Evolutionary conservation across 2,797 vertebrate genomes (phyloP).

Genomic region (Acanthis flammea): DNA sequence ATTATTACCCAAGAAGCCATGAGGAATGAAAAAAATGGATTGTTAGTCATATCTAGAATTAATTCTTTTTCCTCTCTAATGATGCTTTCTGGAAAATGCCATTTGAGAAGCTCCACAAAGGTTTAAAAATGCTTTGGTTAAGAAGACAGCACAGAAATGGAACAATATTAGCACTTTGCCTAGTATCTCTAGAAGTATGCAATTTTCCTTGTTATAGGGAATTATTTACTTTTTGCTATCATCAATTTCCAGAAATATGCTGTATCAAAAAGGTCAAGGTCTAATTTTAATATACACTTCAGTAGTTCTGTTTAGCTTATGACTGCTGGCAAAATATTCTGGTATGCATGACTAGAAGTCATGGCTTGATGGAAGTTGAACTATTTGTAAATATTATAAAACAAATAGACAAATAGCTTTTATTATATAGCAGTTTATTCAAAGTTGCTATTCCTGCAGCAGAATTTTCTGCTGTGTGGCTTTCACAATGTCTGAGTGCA

Average conservation of each 20-base stretch:
- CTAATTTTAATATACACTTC: background rate
- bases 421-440: background rate
- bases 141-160: background rate
- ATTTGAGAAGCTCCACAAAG: background rate
- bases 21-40: background rate
- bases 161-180: background rate
- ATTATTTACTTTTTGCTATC: slow-evolving; percentile 16
- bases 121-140: background rate
- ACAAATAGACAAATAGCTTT: background rate
- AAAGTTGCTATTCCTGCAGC: background rate
- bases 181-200: background rate
- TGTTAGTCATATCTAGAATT: background rate
- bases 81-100: background rate
- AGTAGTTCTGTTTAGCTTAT: background rate
- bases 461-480: background rate
- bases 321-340: slow-evolving; percentile 50
- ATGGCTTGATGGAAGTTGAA: background rate
- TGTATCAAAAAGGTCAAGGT: slow-evolving; percentile 12
- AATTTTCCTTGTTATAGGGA: background rate
- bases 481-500: slow-evolving; percentile 13
- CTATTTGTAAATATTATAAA: slow-evolving; percentile 33
- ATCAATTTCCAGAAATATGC: slow-evolving; percentile 30
- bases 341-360: background rate
- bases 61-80: background rate
- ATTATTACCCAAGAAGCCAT: background rate